phyloP scores from a whole-genome alignment of 2,888 invertebrate genomes.

The Platynereis dumerilii region DNA sequence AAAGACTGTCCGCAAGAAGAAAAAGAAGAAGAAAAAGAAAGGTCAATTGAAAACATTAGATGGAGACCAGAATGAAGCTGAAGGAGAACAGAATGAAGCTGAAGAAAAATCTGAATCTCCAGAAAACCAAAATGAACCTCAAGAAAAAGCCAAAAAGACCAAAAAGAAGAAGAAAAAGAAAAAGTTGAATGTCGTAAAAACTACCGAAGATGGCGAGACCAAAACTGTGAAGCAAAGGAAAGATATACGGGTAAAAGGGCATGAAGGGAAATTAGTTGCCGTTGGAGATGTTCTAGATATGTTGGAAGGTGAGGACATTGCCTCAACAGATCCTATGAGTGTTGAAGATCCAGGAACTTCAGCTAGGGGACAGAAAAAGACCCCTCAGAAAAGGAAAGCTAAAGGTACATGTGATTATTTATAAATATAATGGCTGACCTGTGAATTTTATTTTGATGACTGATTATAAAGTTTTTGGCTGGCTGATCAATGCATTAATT shows the following conservation, averaged over 20 bases:
- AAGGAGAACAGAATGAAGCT: not conserved
- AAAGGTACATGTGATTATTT: not conserved
- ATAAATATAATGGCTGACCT: no score
- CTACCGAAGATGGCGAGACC: not conserved
- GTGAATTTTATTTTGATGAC: no score
- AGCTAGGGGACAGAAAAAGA: not conserved
- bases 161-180: slow-evolving; percentile 1
- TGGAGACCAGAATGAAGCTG: not conserved
- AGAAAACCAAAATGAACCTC: not conserved
- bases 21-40: slow-evolving; percentile 9
- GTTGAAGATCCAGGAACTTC: not conserved
- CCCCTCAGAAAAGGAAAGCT: not conserved
- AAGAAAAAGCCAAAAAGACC: slow-evolving; percentile 1
- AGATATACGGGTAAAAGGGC: slow-evolving; percentile 1
- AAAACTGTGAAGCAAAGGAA: slow-evolving; percentile 12
- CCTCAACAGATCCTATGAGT: not conserved
- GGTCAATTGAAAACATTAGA: slow-evolving; percentile 4
- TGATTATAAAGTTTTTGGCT: no score
- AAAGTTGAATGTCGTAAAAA: not conserved
- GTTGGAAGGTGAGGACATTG: not conserved
- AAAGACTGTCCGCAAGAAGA: not conserved
- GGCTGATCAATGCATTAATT: no score
- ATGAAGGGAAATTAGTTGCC: not conserved
- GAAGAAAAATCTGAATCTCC: not conserved
- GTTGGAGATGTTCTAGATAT: not conserved